These are phyloP conservation scores for Propithecus deckenii DNA, from an alignment of 2,797 vertebrate genomes.

Conservation along the genomic window DNA sequence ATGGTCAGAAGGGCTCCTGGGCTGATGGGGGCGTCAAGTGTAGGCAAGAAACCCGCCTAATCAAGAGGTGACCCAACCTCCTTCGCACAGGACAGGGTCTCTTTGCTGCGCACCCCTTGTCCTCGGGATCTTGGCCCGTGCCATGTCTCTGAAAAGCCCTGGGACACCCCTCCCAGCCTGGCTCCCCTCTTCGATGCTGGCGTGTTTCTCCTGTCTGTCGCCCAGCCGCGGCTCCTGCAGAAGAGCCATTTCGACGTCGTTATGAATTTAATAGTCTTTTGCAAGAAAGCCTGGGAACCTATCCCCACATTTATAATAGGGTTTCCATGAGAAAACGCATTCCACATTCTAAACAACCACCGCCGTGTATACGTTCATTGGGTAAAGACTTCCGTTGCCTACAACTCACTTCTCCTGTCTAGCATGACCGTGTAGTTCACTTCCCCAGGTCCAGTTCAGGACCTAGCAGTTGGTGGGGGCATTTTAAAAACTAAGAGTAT, in stretches of 20 bases:
- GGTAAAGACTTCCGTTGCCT: neutral
- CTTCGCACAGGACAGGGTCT: neutral
- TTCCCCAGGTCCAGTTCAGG: neutral
- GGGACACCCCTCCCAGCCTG: neutral
- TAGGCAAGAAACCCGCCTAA: neutral
- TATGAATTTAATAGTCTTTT: neutral
- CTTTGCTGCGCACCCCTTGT: neutral
- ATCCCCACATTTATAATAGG: neutral
- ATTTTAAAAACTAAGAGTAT: neutral
- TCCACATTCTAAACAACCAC: neutral
- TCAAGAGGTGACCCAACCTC: neutral
- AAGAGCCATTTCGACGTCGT: neutral
- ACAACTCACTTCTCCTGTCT: neutral
- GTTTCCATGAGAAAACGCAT: neutral
- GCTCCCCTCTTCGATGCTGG: neutral
- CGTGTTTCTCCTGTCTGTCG: neutral
- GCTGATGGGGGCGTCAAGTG: no score
- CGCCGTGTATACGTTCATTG: rapidly evolving
- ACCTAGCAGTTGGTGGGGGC: neutral
- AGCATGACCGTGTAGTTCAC: neutral
- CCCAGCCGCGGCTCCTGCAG: neutral
- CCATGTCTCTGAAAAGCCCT: neutral
- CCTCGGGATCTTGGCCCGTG: neutral
- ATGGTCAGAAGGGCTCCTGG: neutral
- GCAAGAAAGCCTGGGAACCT: neutral